These are phyloP conservation scores for Drymodes brunneopygia DNA, from an alignment of 2,113 vertebrate species.

Conservation along the genomic window DNA sequence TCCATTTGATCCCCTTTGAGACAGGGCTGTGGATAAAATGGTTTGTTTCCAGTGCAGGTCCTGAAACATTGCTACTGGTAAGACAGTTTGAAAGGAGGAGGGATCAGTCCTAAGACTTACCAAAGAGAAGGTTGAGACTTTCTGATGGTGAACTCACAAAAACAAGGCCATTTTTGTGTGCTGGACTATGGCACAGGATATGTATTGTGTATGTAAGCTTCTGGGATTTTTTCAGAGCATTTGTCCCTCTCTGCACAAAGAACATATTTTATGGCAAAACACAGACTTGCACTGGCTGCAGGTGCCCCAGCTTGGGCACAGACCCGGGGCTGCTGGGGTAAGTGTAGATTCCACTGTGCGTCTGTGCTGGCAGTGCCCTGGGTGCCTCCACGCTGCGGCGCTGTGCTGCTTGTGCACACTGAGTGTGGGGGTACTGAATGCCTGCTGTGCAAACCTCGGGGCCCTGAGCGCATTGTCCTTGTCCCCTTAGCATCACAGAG, in stretches of 20 bases:
- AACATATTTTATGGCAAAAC: neutral
- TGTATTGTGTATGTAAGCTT: neutral
- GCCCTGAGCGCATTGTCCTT: neutral
- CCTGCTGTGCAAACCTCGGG: rapidly evolving
- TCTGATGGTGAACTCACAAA: neutral
- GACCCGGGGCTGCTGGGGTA: neutral
- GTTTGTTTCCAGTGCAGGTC: neutral
- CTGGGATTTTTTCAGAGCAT: neutral
- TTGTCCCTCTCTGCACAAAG: neutral
- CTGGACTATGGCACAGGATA: neutral
- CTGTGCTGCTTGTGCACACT: rapidly evolving
- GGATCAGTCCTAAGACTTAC: too few species aligned
- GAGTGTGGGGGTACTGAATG: rapidly evolving
- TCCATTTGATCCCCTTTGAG: neutral
- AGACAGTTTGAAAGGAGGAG: neutral
- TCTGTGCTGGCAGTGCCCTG: neutral
- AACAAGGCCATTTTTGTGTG: neutral
- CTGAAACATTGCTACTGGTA: neutral
- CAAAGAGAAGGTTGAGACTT: neutral
- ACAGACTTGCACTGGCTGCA: neutral
- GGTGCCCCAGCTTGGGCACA: neutral
- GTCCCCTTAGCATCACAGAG: neutral
- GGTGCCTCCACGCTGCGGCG: rapidly evolving
- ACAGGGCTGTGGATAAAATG: neutral
- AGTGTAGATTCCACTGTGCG: rapidly evolving